Conservation (phyloP, 2,797 vertebrate genomes). For the Schizothorax lantsangensis region DNA sequence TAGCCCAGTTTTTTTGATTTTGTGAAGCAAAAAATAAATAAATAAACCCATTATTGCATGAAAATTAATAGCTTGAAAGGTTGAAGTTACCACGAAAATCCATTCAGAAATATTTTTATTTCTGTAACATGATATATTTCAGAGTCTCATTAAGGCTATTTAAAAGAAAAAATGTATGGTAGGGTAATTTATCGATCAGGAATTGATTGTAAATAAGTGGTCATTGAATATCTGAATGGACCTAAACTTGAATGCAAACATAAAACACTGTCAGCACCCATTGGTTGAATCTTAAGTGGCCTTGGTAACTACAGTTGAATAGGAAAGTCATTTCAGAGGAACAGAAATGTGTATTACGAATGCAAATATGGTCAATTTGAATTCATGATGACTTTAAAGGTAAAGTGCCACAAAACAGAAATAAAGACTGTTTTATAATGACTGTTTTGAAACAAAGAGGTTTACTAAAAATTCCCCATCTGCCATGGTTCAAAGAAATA, state of each 20-base stretch:
- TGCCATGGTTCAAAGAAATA: neutral
- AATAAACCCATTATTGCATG: neutral
- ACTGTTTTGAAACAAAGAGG: neutral
- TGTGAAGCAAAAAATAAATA: neutral
- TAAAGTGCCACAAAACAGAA: neutral
- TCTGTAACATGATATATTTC: neutral
- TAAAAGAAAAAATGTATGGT: neutral
- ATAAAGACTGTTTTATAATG: neutral
- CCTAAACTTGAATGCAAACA: neutral
- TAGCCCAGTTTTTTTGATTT: neutral
- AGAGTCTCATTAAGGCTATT: neutral
- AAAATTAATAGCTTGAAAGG: neutral
- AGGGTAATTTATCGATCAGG: neutral
- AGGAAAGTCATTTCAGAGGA: neutral
- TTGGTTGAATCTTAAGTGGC: neutral
- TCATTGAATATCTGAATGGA: neutral
- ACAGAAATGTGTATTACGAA: neutral
- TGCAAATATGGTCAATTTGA: neutral
- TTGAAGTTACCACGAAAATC: neutral
- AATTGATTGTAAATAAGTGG: neutral
- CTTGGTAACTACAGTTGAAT: neutral
- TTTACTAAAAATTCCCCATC: neutral
- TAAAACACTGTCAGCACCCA: neutral
- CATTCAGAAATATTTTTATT: neutral
- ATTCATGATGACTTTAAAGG: neutral